A percentile compares a stretch with the other conserved stretches of the same genome.
phyloP scores from a whole-genome alignment of 2,888 invertebrate genomes.

The Imbricaverruca yamaguchii region DNA sequence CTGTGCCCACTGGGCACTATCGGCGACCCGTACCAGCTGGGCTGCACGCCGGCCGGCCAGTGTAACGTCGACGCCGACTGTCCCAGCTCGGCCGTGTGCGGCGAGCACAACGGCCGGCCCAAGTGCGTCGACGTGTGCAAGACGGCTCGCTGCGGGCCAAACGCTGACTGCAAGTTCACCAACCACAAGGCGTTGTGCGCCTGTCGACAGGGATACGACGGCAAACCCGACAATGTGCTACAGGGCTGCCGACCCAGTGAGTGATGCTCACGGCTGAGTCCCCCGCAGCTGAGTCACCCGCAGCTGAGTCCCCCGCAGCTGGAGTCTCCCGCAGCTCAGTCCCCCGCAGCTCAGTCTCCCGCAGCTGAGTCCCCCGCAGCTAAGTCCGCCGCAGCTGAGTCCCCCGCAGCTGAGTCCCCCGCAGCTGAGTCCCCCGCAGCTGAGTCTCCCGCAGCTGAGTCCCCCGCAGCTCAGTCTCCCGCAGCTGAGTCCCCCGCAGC shows the following conservation, averaged over 20 bases:
- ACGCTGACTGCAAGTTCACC: conserved; percentile 70
- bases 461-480: too few relatives aligned
- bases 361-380: too few relatives aligned
- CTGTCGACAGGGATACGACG: conserved; percentile 72
- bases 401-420: too few relatives aligned
- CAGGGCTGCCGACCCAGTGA: conserved; percentile 36
- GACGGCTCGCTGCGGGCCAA: conserved; percentile 63
- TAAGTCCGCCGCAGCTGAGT: too few relatives aligned
- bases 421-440: too few relatives aligned
- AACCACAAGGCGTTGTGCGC: conserved; percentile 71
- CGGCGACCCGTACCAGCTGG: conserved; percentile 76
- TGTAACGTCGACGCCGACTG: conserved; percentile 72
- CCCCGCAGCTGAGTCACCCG: too few relatives aligned
- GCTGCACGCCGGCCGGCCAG: conserved; percentile 72
- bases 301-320: too few relatives aligned
- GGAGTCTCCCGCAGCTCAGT: too few relatives aligned
- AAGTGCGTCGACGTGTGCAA: conserved; percentile 81
- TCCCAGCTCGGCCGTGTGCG: conserved; percentile 68
- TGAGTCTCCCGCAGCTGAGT: too few relatives aligned
- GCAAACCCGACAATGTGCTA: conserved; percentile 66
- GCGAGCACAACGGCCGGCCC: conserved; percentile 58
- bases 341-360: too few relatives aligned
- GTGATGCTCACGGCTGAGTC: conserved; percentile 28
- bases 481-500: too few relatives aligned
- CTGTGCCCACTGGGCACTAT: conserved; percentile 67